Evolutionary conservation across 1,140 invertebrate genomes (phyloP), one percentile per base, ranked within the genome.

Genomic region (Caenorhabditis tropicalis): DNA sequence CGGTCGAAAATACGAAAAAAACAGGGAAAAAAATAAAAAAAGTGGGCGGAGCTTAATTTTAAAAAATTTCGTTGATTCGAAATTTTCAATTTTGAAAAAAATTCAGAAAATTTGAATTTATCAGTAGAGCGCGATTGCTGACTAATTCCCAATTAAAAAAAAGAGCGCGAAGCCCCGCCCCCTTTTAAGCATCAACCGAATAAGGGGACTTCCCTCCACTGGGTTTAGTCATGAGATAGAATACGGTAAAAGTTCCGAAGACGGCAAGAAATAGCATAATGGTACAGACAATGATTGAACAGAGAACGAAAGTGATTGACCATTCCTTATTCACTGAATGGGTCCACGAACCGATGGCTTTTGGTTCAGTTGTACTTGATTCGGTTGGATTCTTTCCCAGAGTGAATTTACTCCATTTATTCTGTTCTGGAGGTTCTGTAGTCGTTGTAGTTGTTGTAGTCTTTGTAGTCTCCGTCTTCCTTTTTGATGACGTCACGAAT

Each of bases 381-480:
- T 36, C 65, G 4, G 65, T 74, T 24, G 65, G 65, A 46, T 74
- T 74, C 36, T 43, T 74, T 3, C 65, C 65, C 5, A 74, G 21
- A 9, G 65, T 74, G 36, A 74, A 74, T 10, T 74, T 74, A 15
- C 65, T 74, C 65, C 65, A 74, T 74, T 74, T 74, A 24, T 74
- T 74, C 7, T 33, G 9, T 19, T 74, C 65, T 15, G 36, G 15
- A 24, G 65, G 33, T 36, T 19, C 16, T n/a, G 60, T 19, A 36
- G 58, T 33, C 43, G 36, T 2, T 10, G 65, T 43, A 12, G 36
- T 27, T 6, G 36, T 4, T 10, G 29, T 43, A n/a, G 65, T n/a
- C n/a, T n/a, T n/a, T n/a, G n/a, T n/a, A n/a, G n/a, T n/a, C n/a
- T n/a, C n/a, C n/a, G n/a, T n/a, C n/a, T n/a, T n/a, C n/a, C n/a